Percentiles rank a stretch among this genome's conserved stretches.
These are phyloP conservation scores for Speoplatyrhinus poulsoni DNA, from an alignment of 2,113 vertebrate species.

Conservation along the genomic window DNA sequence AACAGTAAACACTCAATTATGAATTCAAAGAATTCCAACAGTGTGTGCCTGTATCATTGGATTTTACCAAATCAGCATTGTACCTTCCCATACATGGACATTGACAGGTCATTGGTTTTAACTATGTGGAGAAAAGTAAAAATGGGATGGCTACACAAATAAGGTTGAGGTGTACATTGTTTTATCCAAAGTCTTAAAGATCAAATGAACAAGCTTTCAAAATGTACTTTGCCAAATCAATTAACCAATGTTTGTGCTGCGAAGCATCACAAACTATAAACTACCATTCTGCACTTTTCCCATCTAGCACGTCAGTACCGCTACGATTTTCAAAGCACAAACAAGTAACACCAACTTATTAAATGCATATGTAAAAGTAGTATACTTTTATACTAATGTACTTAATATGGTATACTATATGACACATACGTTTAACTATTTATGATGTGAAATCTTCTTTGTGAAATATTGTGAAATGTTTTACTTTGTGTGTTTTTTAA, in stretches of 20 bases:
- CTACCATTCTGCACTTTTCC: constrained; percentile 43
- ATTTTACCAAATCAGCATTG: constrained; percentile 49
- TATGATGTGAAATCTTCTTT: too few relatives aligned
- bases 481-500: too few relatives aligned
- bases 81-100: constrained; percentile 29
- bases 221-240: constrained; percentile 48
- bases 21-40: constrained; percentile 77
- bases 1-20: constrained; percentile 65
- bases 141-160: constrained; percentile 22
- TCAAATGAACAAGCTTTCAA: neutral
- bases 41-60: constrained; percentile 56
- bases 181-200: constrained; percentile 52
- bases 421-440: too few relatives aligned
- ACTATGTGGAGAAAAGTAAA: constrained; percentile 18
- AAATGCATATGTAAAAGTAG: too few relatives aligned
- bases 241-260: constrained; percentile 47
- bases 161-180: constrained; percentile 21
- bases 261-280: constrained; percentile 27
- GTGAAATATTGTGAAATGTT: neutral
- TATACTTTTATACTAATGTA: too few relatives aligned
- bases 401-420: too few relatives aligned
- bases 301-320: constrained; percentile 15
- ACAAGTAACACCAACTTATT: too few relatives aligned
- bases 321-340: too few relatives aligned
- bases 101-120: constrained; percentile 13